A percentile compares a stretch with the other conserved stretches of the same genome.
These are phyloP conservation scores for Lagria hirta DNA, from an alignment of 2,888 invertebrate genomes.

Conservation along the genomic window DNA sequence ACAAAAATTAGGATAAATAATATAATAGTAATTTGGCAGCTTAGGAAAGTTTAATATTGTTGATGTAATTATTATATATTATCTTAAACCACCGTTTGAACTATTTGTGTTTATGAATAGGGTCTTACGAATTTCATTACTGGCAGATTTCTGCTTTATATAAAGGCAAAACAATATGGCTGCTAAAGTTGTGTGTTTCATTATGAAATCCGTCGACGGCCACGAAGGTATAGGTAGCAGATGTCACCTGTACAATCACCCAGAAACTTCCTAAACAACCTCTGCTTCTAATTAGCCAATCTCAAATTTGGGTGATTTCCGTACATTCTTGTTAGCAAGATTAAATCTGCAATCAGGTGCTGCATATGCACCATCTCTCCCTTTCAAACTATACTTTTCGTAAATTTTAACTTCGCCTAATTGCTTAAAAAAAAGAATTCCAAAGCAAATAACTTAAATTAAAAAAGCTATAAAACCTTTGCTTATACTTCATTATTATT, in stretches of 20 bases:
- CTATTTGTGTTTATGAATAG: too few relatives aligned
- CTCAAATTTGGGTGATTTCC: constrained; percentile 28
- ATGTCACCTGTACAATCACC: constrained; percentile 40
- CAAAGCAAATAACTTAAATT: neutral
- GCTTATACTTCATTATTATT: too few relatives aligned
- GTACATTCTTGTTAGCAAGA: constrained; percentile 29
- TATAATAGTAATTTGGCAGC: too few relatives aligned
- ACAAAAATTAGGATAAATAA: too few relatives aligned
- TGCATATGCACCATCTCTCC: constrained; percentile 17
- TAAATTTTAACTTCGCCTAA: constrained; percentile 20
- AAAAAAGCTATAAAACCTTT: constrained; percentile 3
- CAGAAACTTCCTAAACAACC: constrained; percentile 33
- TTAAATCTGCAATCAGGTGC: constrained; percentile 31
- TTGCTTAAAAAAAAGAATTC: constrained; percentile 15
- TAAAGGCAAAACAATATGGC: constrained; percentile 20
- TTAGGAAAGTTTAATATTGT: too few relatives aligned
- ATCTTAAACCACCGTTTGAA: too few relatives aligned
- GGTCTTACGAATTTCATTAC: too few relatives aligned
- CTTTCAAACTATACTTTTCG: constrained; percentile 12
- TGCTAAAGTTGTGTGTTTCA: constrained; percentile 24
- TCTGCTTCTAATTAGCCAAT: constrained; percentile 37
- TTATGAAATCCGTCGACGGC: constrained; percentile 32
- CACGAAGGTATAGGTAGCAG: constrained; percentile 39
- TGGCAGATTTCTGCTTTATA: too few relatives aligned
- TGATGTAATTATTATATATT: too few relatives aligned